Evolutionary conservation across 2,888 invertebrate genomes (phyloP), one percentile per base, ranked within the genome.

Genomic region (Scaptomyza parva): DNA sequence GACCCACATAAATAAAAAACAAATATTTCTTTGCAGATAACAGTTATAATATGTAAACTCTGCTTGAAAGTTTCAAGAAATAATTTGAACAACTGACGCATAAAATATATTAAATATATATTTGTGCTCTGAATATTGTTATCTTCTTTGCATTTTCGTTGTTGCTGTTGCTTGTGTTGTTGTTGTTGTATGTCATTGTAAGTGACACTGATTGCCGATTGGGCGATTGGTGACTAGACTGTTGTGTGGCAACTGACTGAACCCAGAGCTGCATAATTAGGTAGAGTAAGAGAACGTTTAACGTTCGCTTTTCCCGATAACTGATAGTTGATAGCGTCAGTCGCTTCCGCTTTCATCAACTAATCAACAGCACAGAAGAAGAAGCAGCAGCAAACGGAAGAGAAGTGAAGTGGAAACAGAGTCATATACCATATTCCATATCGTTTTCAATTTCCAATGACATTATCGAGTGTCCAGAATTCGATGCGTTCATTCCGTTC

Each of bases 221-320:
- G 45, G 45, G 45, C 35, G 35, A 35, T 35, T 35, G 35, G 3
- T 35, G 47, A 1, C 28, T n/a, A 18, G 12, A 8, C 18, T 12
- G n/a, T 12, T 8, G 78, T 14, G n/a, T n/a, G n/a, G n/a, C n/a
- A n/a, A n/a, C n/a, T n/a, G n/a, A n/a, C 62, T 54, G 76, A 66
- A 51, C 67, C 59, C 66, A 45, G 7, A 14, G 35, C 79, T 82
- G 84, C 80, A 80, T 86, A 80, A 80, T 86, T 86, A 86, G 70
- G 61, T 52, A 58, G 81, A 58, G 50, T 58, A 8, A 58, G 50
- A 60, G 35, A 35, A 7, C 59, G 81, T 64, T 79, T 74, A 76
- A 64, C 67, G 67, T 79, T 65, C 57, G 63, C 76, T 76, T 14
- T 14, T 6, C 2, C 33, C 33, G 28, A 45, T 28, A 45, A 26